phyloP scores from a whole-genome alignment of 2,888 invertebrate species.

The Erynnis tages region DNA sequence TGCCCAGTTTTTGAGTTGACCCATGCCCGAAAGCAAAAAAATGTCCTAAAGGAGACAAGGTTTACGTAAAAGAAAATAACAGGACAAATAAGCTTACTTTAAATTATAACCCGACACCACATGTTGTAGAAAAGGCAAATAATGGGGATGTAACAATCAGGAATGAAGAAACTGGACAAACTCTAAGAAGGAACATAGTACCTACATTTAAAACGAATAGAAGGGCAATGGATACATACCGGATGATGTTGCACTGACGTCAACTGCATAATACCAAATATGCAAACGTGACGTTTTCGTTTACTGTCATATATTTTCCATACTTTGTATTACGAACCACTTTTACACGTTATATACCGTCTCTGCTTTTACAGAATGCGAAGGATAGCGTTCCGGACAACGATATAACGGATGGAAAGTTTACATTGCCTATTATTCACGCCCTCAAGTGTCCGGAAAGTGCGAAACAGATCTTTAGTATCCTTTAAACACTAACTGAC shows the following conservation, averaged over 20 bases:
- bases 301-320: too few relatives aligned
- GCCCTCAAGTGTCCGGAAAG: neutral
- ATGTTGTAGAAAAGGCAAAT: neutral
- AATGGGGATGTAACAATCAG: neutral
- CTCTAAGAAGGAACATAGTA: neutral
- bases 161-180: slow-evolving; percentile 4
- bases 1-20: too few relatives aligned
- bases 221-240: too few relatives aligned
- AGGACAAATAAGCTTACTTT: slow-evolving; percentile 1
- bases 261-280: too few relatives aligned
- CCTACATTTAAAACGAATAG: too few relatives aligned
- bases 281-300: too few relatives aligned
- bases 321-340: too few relatives aligned
- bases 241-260: too few relatives aligned
- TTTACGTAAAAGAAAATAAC: too few relatives aligned
- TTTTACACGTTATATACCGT: too few relatives aligned
- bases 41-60: too few relatives aligned
- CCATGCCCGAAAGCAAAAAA: too few relatives aligned
- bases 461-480: neutral
- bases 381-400: neutral
- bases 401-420: slow-evolving; percentile 25
- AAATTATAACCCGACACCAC: slow-evolving; percentile 9
- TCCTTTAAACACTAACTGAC: neutral
- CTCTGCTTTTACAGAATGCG: neutral
- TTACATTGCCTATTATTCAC: slow-evolving; percentile 16